Base-by-base conservation (phyloP, 2,113 vertebrate species). In the Ginglymostoma cirratum region DNA sequence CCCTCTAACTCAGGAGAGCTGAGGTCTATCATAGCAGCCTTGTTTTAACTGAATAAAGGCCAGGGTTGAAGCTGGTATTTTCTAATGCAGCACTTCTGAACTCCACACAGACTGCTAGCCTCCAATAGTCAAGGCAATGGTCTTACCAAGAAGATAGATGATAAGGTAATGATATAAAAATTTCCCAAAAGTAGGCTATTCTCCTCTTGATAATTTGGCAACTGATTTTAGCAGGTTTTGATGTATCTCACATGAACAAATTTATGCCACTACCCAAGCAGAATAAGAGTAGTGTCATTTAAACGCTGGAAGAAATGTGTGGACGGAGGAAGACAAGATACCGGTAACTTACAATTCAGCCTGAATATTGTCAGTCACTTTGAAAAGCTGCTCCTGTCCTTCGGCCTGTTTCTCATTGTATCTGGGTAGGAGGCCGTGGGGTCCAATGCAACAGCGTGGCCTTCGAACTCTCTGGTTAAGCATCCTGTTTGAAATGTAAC, bases 351-450 rank as follows among this genome's bases (percentile, higher is more conserved):
- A 99, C 99, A 98, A 98, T 97, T 99, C 99, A 0, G 99, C 98
- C 76, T 99, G 98, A 96, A 99, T 98, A 97, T 98, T 99, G 97
- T 99, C 99, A 0, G 99, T 99, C 78, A 99, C 98, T 5, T 97
- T 98, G 98, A 99, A 99, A 34, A 99, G 98, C 97, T 99, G 98
- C 96, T 99, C 99, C 97, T 99, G 99, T 12, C 99, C 99, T 30
- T 99, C 98, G 0, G 99, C 99, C 96, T 99, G 99, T 21, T 97
- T 97, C 96, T 98, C 97, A 0, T 98, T 98, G 96, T 99, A 99
- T 5, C 98, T 98, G 27, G 99, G 98, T 95, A 99, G 97, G 67
- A 99, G 98, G 30, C 99, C 99, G 96, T 99, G 99, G 10, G 99
- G 99, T 0, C 99, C 98, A 17, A 97, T 98, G 96, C 99, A 99